Conservation (phyloP, 2,888 invertebrate species). For the Noctua fimbriata region DNA sequence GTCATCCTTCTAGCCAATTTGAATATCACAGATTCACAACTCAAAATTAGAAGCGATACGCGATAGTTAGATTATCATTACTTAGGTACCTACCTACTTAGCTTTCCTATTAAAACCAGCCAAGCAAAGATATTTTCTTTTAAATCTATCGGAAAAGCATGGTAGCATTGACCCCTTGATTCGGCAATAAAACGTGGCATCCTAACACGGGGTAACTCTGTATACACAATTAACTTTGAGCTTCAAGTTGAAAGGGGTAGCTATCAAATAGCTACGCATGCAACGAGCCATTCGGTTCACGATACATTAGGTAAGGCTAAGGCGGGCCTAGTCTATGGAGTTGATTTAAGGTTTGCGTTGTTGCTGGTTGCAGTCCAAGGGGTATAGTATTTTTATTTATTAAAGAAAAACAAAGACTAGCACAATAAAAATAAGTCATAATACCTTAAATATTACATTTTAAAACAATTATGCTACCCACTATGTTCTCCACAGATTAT, state of each 20-base stretch:
- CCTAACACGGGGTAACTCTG: slow-evolving; percentile 48
- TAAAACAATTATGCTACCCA: too few species aligned
- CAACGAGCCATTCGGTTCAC: slow-evolving; percentile 26
- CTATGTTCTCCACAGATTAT: too few species aligned
- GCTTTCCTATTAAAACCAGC: neutral
- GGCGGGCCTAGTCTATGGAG: neutral
- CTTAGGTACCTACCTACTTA: neutral
- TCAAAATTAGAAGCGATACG: neutral
- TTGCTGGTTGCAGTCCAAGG: neutral
- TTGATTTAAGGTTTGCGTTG: slow-evolving; percentile 3
- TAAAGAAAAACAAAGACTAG: too few species aligned
- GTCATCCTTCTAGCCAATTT: too few species aligned
- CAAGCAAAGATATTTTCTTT: neutral
- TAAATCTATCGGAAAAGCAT: neutral
- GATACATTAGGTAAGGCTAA: slow-evolving; percentile 11
- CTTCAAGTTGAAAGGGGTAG: slow-evolving; percentile 35
- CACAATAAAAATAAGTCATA: too few species aligned
- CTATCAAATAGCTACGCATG: slow-evolving; percentile 32
- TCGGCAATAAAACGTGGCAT: slow-evolving; percentile 47
- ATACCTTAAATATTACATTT: too few species aligned
- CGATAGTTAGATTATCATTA: neutral
- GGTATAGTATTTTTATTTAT: neutral
- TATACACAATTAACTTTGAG: slow-evolving; percentile 65
- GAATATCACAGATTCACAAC: neutral
- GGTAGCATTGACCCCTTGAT: slow-evolving; percentile 35